Base-by-base conservation (phyloP, 92 coral and sea anemone species). In the Epizoanthus fatuus region DNA sequence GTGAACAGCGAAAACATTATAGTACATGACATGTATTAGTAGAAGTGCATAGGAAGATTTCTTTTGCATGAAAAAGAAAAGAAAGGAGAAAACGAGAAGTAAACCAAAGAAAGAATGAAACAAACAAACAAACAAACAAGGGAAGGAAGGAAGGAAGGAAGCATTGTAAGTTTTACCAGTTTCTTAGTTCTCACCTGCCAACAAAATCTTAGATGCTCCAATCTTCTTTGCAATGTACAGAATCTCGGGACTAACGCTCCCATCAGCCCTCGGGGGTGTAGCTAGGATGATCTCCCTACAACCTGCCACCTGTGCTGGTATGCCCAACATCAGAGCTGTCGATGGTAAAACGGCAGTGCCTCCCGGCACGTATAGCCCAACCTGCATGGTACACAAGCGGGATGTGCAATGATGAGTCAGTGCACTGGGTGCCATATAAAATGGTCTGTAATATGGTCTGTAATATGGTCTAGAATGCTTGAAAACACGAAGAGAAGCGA, bases 301-400 rank as follows among this genome's bases (percentile, higher is more conserved):
- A 3, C 88, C 91, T 0, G 87, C 91, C 2, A 88, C 91, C 84
- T 88, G 81, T 12, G 91, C 91, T 63, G 91, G 91, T 47, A 82
- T 82, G 64, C 91, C 91, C 16, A 88, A 74, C 91, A 88, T 88
- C 20, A 88, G 87, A 1, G 91, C 91, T 13, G 91, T 88, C 12
- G 91, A 88, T 7, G 91, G 91, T 76, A 88, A 74, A 14, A 88
- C 87, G 10, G 91, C 91, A 58, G 85, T 88, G 35, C 91, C 91
- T 37, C 91, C 91, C 22, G 91, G 91, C 14, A 82, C 91, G 40
- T 81, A 88, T 32, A 88, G 29, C 14, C 87, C 91, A 2, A 81
- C 90, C 90, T 87, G 59, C n/a, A 53, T 16, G 22, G 35, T 35
- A 83, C 58, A 35, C 39, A 7, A 4, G 66, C 2, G 32, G 32